Percentiles rank a stretch among this genome's conserved stretches.
Conservation (phyloP, 2,888 invertebrate genomes). For the Tromatobia lineatoria region DNA sequence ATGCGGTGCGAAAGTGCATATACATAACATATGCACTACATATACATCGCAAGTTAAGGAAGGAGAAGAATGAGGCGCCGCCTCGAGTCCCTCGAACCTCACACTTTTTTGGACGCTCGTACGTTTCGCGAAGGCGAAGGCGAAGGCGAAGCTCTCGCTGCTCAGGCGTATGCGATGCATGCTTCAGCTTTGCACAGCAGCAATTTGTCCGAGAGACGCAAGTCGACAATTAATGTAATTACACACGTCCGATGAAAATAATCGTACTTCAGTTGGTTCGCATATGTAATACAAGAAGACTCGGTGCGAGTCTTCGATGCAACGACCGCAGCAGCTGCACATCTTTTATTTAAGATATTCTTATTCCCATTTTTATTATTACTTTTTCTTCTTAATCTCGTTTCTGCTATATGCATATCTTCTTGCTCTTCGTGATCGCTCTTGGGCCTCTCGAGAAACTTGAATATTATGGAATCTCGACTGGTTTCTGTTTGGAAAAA, state of each 20-base stretch:
- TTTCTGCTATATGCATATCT: not conserved
- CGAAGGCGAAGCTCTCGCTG: too few relatives aligned
- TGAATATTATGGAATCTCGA: conserved; percentile 3
- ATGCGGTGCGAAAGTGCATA: conserved; percentile 35
- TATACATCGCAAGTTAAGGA: conserved; percentile 12
- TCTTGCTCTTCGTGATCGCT: not conserved
- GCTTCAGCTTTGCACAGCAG: conserved; percentile 52
- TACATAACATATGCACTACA: not conserved
- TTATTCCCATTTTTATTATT: conserved; percentile 18
- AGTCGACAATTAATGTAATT: conserved; percentile 79
- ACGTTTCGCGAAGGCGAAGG: conserved; percentile 24
- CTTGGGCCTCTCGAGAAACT: not conserved
- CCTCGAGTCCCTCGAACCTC: conserved; percentile 48
- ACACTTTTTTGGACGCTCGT: conserved; percentile 28
- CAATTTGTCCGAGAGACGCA: conserved; percentile 73
- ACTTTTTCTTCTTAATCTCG: conserved; percentile 6
- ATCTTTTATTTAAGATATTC: conserved; percentile 60
- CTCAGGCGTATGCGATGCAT: conserved; percentile 9
- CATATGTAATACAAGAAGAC: conserved; percentile 44
- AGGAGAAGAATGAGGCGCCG: conserved; percentile 33
- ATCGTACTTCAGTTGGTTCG: conserved; percentile 69
- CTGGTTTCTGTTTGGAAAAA: not conserved
- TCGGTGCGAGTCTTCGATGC: conserved; percentile 18
- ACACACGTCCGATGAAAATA: conserved; percentile 75
- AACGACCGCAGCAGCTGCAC: conserved; percentile 57